Percentiles rank a stretch among this genome's conserved stretches.
Conservation (phyloP, 2,888 invertebrate species). For the Drosophila siamana region DNA sequence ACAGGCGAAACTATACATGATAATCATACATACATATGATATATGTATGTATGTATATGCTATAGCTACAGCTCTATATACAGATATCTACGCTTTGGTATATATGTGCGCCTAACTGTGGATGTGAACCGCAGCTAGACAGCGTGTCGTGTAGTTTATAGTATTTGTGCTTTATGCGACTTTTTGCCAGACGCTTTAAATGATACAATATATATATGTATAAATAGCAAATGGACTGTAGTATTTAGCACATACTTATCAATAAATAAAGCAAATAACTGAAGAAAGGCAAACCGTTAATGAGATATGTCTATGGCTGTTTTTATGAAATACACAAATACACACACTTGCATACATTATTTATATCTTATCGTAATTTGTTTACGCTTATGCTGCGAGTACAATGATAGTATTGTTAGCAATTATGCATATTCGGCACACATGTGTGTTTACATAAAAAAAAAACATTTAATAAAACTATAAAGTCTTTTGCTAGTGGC, state of each 20-base stretch:
- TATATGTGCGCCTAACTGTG: neutral
- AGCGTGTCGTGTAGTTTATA: constrained; percentile 50
- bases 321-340: neutral
- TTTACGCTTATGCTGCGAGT: constrained; percentile 1
- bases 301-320: constrained; percentile 9
- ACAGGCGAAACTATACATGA: neutral
- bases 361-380: constrained; percentile 14
- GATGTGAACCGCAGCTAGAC: constrained; percentile 43
- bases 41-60: too few relatives aligned
- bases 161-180: constrained; percentile 31
- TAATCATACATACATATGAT: neutral
- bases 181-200: constrained; percentile 48
- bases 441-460: neutral
- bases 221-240: constrained; percentile 36
- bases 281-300: constrained; percentile 24
- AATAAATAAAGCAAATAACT: constrained; percentile 48
- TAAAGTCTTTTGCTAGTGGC: too few relatives aligned
- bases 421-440: neutral
- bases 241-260: constrained; percentile 50
- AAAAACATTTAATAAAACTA: neutral
- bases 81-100: neutral
- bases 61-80: neutral
- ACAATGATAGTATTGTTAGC: neutral
- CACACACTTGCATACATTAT: neutral
- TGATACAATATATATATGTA: constrained; percentile 5